These are phyloP conservation scores for Pseudomyrmex flavicornis DNA, from an alignment of 1,140 invertebrate genomes.

Conservation along the genomic window DNA sequence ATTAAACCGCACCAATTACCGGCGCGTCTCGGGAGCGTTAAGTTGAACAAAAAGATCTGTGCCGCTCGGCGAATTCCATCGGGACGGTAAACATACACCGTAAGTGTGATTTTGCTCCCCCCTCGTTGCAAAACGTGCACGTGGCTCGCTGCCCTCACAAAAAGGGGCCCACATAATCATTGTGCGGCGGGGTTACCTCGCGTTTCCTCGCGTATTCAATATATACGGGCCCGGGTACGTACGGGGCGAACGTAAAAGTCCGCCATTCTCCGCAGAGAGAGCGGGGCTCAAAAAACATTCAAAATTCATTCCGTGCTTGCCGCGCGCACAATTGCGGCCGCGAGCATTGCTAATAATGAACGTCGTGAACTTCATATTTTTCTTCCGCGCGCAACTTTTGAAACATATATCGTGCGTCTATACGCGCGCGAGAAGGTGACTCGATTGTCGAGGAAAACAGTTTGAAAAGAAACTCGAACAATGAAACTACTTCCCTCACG, in stretches of 20 bases:
- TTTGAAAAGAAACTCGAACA: too few species aligned
- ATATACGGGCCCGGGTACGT: not conserved
- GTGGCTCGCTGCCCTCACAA: constrained; percentile 33
- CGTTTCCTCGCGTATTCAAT: constrained; percentile 39
- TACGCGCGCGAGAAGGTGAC: too few species aligned
- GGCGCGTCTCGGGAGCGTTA: not conserved
- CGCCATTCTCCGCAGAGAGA: not conserved
- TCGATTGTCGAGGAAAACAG: too few species aligned
- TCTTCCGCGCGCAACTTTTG: not conserved
- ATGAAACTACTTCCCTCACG: too few species aligned
- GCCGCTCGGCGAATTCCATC: not conserved
- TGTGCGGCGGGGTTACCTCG: constrained; percentile 31
- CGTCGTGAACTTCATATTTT: not conserved
- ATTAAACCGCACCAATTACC: constrained; percentile 35
- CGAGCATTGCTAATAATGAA: constrained; percentile 25
- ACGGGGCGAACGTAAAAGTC: not conserved
- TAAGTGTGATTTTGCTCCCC: constrained; percentile 64
- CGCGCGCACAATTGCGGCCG: not conserved
- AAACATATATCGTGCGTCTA: too few species aligned
- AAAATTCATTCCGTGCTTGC: not conserved
- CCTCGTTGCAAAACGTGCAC: constrained; percentile 40
- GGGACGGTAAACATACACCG: constrained; percentile 42
- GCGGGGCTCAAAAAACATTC: not conserved
- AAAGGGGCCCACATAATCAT: constrained; percentile 69
- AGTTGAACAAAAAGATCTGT: constrained; percentile 33